phyloP scores from a whole-genome alignment of 2,113 vertebrate species.

The Cebidichthys violaceus region DNA sequence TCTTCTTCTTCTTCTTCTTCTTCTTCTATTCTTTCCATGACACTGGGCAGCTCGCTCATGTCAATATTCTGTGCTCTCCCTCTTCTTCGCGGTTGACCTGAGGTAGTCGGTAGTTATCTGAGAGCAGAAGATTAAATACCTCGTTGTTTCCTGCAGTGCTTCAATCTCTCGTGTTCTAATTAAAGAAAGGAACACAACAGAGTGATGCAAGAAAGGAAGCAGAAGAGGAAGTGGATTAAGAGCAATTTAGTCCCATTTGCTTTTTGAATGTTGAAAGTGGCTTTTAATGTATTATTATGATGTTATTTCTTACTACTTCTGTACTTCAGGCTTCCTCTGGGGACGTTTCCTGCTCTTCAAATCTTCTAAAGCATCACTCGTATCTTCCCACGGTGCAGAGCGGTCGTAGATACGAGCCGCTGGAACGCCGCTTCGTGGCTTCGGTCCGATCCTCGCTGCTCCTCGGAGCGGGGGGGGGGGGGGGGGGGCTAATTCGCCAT shows the following conservation, averaged over 20 bases:
- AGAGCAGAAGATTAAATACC: not conserved
- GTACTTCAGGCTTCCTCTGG: not conserved
- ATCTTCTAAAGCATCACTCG: slow-evolving; percentile 10
- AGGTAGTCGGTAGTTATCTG: not conserved
- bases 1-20: too few species aligned
- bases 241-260: not conserved
- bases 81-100: not conserved
- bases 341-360: slow-evolving; percentile 11
- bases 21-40: not conserved
- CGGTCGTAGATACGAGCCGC: slow-evolving; percentile 4
- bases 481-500: slow-evolving; percentile 66
- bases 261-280: slow-evolving; percentile 4
- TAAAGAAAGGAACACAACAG: slow-evolving; percentile 35
- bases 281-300: not conserved
- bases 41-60: not conserved
- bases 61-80: not conserved
- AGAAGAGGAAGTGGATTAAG: slow-evolving; percentile 38
- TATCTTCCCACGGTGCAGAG: slow-evolving; percentile 12
- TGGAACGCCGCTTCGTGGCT: slow-evolving; percentile 41
- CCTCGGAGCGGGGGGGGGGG: slow-evolving; percentile 45
- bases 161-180: slow-evolving; percentile 13
- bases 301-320: not conserved
- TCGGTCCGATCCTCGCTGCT: slow-evolving; percentile 22
- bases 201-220: slow-evolving; percentile 41
- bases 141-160: slow-evolving; percentile 11